These are phyloP conservation scores for Pangasius krempfi DNA, from an alignment of 2,797 vertebrate genomes.

Conservation along the genomic window DNA sequence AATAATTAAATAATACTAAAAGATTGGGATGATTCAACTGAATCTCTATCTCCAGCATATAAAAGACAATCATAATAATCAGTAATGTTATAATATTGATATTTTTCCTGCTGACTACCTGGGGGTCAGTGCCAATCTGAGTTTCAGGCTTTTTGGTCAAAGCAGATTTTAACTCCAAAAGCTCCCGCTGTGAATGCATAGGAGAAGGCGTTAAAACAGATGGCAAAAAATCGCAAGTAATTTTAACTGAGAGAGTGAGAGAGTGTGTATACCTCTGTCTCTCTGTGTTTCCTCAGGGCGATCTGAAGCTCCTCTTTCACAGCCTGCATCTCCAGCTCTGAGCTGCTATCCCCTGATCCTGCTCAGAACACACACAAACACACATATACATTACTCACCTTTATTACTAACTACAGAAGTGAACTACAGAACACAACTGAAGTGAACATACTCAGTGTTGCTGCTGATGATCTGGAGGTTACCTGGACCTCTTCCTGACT, in stretches of 20 bases:
- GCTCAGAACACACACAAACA: slow-evolving; percentile 26
- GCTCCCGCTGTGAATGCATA: slow-evolving; percentile 76
- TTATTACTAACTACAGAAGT: background rate
- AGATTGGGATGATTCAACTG: background rate
- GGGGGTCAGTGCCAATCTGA: slow-evolving; percentile 69
- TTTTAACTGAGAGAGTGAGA: background rate
- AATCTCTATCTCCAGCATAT: background rate
- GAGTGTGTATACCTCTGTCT: background rate
- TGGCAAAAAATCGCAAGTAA: background rate
- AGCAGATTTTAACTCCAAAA: slow-evolving; percentile 79
- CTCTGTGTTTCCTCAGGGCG: slow-evolving; percentile 74
- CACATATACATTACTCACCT: background rate
- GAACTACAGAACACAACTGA: too few relatives aligned
- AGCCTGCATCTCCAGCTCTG: slow-evolving; percentile 75
- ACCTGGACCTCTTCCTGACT: slow-evolving; percentile 53
- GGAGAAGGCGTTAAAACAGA: background rate
- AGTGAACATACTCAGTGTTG: slow-evolving; percentile 41
- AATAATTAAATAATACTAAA: background rate
- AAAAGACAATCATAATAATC: background rate
- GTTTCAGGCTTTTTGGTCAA: slow-evolving; percentile 64
- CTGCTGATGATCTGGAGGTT: slow-evolving; percentile 31
- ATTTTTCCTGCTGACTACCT: slow-evolving; percentile 71
- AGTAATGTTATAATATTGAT: background rate
- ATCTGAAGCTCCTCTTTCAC: slow-evolving; percentile 88
- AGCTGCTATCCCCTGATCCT: slow-evolving; percentile 70